phyloP scores from a whole-genome alignment of 1,140 invertebrate genomes.

The Thereuonema tuberculata region DNA sequence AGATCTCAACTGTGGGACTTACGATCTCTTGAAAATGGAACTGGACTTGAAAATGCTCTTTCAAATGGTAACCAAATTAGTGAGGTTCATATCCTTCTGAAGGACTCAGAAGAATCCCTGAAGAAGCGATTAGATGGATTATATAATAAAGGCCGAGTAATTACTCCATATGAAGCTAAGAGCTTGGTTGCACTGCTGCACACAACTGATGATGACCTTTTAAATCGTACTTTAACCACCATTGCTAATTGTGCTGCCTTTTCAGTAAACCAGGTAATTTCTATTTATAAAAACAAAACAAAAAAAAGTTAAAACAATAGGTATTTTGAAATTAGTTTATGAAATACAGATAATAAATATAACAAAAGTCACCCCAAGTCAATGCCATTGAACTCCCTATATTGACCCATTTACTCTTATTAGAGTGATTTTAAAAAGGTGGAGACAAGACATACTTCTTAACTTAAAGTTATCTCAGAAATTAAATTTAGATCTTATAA shows the following conservation, averaged over 20 bases:
- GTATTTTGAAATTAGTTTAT: no score
- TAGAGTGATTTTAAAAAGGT: no score
- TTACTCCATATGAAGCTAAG: conserved; percentile 38
- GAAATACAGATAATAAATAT: no score
- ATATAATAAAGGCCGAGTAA: conserved; percentile 25
- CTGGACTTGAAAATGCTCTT: conserved; percentile 9
- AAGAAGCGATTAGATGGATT: conserved; percentile 28
- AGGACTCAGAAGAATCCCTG: conserved; percentile 27
- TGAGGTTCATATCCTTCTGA: conserved; percentile 14
- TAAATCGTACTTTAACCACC: conserved; percentile 37
- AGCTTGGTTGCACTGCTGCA: conserved; percentile 38
- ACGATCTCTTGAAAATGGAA: conserved; percentile 6
- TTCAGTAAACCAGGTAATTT: conserved; percentile 37
- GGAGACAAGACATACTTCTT: no score
- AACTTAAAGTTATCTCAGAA: no score
- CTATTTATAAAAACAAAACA: no score
- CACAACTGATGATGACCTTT: conserved; percentile 35
- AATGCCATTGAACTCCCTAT: no score
- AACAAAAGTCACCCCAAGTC: no score
- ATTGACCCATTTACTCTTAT: no score
- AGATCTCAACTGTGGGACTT: conserved; percentile 3
- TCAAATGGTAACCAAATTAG: conserved; percentile 6
- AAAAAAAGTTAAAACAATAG: no score
- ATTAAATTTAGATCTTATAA: no score
- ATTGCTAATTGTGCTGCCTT: conserved; percentile 43